Percentiles rank a stretch among this genome's conserved stretches.
Conservation (phyloP, 2,888 invertebrate genomes). For the Actias luna region DNA sequence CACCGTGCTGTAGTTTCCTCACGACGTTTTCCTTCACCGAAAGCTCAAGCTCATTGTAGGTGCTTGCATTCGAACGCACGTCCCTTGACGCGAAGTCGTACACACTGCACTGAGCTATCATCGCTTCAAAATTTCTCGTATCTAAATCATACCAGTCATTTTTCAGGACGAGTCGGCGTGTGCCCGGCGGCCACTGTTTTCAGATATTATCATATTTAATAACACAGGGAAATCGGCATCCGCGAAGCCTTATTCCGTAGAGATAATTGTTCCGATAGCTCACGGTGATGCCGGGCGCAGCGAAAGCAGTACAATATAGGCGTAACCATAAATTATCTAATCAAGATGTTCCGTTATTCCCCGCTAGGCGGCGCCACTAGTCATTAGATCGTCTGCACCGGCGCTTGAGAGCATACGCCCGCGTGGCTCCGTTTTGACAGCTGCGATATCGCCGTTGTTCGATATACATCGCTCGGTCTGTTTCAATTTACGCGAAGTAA, state of each 20-base stretch:
- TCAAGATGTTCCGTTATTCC: slow-evolving; percentile 60
- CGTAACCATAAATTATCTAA: slow-evolving; percentile 72
- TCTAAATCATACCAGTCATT: too few relatives aligned
- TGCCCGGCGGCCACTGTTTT: too few relatives aligned
- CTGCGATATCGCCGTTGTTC: slow-evolving; percentile 11
- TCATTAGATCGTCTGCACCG: slow-evolving; percentile 62
- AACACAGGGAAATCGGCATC: neutral
- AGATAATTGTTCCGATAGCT: neutral
- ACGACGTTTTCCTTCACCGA: too few relatives aligned
- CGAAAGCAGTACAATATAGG: slow-evolving; percentile 46
- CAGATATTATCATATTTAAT: too few relatives aligned
- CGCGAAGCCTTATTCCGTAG: neutral
- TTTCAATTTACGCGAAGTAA: neutral
- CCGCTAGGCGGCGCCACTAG: slow-evolving; percentile 61
- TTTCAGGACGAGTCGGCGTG: too few relatives aligned
- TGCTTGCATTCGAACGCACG: too few relatives aligned
- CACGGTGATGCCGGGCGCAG: neutral
- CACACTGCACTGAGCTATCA: too few relatives aligned
- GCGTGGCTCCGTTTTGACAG: slow-evolving; percentile 16
- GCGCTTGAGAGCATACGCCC: slow-evolving; percentile 34
- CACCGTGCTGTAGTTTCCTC: too few relatives aligned
- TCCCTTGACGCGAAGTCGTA: too few relatives aligned
- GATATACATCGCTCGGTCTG: slow-evolving; percentile 34
- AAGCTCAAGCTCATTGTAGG: too few relatives aligned
- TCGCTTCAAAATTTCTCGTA: too few relatives aligned